Conservation (phyloP, 1,140 invertebrate species). For the Hycleus phaleratus region DNA sequence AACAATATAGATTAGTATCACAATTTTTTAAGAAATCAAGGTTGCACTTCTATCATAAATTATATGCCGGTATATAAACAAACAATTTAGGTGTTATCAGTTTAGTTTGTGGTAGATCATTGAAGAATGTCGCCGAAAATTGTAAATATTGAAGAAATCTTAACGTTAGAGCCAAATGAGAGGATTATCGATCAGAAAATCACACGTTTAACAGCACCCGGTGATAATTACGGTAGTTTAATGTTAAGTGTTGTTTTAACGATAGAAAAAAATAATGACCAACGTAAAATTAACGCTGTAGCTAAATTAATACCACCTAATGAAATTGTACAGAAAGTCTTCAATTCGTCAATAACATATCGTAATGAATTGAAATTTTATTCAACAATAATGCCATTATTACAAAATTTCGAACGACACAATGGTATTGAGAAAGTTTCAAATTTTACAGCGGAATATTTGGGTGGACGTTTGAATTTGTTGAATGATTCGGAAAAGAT, state of each 20-base stretch:
- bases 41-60: too few relatives aligned
- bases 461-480: constrained; percentile 43
- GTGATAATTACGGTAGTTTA: constrained; percentile 53
- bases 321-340: constrained; percentile 43
- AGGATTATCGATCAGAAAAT: constrained; percentile 13
- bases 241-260: constrained; percentile 41
- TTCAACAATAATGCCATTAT: constrained; percentile 39
- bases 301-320: constrained; percentile 47
- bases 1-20: too few relatives aligned
- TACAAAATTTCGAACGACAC: constrained; percentile 43
- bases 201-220: constrained; percentile 44
- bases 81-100: too few relatives aligned
- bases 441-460: constrained; percentile 43
- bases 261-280: constrained; percentile 24
- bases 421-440: constrained; percentile 38
- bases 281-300: constrained; percentile 42
- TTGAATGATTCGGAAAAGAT: constrained; percentile 34
- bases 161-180: constrained; percentile 3
- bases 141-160: constrained; percentile 12
- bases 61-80: too few relatives aligned
- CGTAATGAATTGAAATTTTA: constrained; percentile 50
- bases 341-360: constrained; percentile 48
- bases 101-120: too few relatives aligned
- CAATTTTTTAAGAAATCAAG: too few relatives aligned
- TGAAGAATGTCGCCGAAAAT: neutral